Percentiles rank a stretch among this genome's conserved stretches.
These are phyloP conservation scores for Neodontobutis hainanensis DNA, from an alignment of 2,113 vertebrate genomes.

Conservation along the genomic window DNA sequence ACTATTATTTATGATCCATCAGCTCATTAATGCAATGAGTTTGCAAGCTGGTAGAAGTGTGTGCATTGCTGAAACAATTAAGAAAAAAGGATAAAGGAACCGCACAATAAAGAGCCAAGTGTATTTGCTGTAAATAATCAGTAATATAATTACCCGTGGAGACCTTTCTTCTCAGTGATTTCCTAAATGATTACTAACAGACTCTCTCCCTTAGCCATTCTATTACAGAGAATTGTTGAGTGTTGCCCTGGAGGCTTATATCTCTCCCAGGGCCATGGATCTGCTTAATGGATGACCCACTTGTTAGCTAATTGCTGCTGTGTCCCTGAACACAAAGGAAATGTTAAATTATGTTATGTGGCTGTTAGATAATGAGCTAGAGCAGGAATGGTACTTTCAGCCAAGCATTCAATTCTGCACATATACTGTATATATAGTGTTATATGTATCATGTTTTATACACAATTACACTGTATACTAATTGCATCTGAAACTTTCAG, in stretches of 20 bases:
- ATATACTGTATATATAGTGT: conserved; percentile 1
- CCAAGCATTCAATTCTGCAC: conserved; percentile 57
- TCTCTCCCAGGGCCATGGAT: conserved; percentile 71
- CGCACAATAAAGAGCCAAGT: conserved; percentile 48
- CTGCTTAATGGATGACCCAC: conserved; percentile 80
- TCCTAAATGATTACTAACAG: conserved; percentile 80
- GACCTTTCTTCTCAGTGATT: conserved; percentile 71
- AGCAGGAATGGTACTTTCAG: conserved; percentile 68
- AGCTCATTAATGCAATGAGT: conserved; percentile 28
- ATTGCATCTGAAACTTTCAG: neutral
- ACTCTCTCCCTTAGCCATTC: conserved; percentile 69
- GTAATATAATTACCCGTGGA: conserved; percentile 67
- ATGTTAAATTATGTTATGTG: conserved; percentile 80
- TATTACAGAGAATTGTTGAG: conserved; percentile 78
- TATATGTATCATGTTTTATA: neutral
- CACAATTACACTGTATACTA: neutral
- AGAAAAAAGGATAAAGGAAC: conserved; percentile 32
- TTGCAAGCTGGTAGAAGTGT: conserved; percentile 24
- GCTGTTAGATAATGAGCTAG: conserved; percentile 81
- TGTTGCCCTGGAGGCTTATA: conserved; percentile 77
- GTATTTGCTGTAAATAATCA: conserved; percentile 71
- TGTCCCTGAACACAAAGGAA: conserved; percentile 84
- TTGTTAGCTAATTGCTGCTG: conserved; percentile 83
- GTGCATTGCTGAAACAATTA: conserved; percentile 43
- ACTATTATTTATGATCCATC: conserved; percentile 46